Percentiles rank a stretch among this genome's conserved stretches.
Evolutionary conservation across 2,888 invertebrate genomes (phyloP).

Genomic region (Acanthosepion pharaonis): DNA sequence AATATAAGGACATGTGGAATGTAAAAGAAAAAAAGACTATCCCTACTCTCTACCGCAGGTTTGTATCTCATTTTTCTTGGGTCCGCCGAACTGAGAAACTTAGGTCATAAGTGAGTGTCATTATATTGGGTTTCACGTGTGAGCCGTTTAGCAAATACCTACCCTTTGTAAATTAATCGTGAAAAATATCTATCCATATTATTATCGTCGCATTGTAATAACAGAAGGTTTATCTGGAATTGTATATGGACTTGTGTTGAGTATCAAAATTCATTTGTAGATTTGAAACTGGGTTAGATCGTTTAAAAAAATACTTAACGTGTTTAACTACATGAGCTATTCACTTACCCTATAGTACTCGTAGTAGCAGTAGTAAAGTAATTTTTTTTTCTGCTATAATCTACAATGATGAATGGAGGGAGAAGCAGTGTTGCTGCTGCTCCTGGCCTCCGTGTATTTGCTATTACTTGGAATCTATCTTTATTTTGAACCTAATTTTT

Average conservation of each 20-base stretch:
- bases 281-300: no score
- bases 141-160: no score
- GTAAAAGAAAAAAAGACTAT: no score
- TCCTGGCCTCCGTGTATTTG: not conserved
- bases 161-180: no score
- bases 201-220: not conserved
- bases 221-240: not conserved
- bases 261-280: not conserved
- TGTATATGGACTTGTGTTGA: not conserved
- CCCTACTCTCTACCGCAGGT: no score
- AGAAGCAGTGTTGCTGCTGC: slow-evolving; percentile 18
- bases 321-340: not conserved
- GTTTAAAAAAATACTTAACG: not conserved
- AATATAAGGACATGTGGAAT: no score
- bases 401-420: not conserved
- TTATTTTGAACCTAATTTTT: not conserved
- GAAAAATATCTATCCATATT: not conserved
- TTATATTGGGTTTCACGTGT: no score
- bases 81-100: no score
- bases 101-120: no score
- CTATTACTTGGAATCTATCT: not conserved
- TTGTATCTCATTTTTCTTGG: no score
- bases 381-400: not conserved
- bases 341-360: not conserved
- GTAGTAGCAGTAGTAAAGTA: not conserved